Base-by-base conservation (phyloP, 2,113 vertebrate species). In the Hystrix brachyura region DNA sequence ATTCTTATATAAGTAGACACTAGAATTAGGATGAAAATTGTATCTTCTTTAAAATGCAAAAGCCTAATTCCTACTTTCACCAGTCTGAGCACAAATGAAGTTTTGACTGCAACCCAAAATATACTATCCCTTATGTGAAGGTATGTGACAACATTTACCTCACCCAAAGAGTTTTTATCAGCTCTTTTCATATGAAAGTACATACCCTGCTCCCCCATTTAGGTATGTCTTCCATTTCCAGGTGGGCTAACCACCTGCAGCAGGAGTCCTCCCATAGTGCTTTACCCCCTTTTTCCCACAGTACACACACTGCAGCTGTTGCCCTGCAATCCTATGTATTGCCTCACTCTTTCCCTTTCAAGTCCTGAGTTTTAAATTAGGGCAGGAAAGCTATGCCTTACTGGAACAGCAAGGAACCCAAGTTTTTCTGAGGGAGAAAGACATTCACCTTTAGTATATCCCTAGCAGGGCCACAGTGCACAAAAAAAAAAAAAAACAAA, bases 81-180 rank as follows among this genome's bases (percentile, higher is more conserved):
- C 98, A 98, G 97, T 98, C 98, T 98, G 98, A 98, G 97, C 91
- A 98, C 98, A 97, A 94, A 94, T 96, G 96, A 98, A 95, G 98
- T 98, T 79, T 91, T 98, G 97, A 98, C 97, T 98, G 98, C 98
- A 98, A 98, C 96, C 98, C 98, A 98, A 98, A 98, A 98, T 98
- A 98, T 98, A 98, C 98, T 98, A 98, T 98, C 98, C 98, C 98
- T 99, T 99, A 98, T 99, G 98, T 98, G 98, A 98, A 99, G 98
- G 98, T 98, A 98, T 98, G 97, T 98, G 94, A 97, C 98, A 98
- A 98, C 98, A 90, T 98, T 84, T 51, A 96, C 97, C 96, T 98
- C 72, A 97, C 98, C 98, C 65, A 97, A 81, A 96, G 71, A 78
- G 76, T 93, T 92, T 87, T 90, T 92, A 94, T 95, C 87, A 46